Evolutionary conservation across 1,140 invertebrate genomes (phyloP), one percentile per base, ranked within the genome.

Genomic region (Drosophila lowei): DNA sequence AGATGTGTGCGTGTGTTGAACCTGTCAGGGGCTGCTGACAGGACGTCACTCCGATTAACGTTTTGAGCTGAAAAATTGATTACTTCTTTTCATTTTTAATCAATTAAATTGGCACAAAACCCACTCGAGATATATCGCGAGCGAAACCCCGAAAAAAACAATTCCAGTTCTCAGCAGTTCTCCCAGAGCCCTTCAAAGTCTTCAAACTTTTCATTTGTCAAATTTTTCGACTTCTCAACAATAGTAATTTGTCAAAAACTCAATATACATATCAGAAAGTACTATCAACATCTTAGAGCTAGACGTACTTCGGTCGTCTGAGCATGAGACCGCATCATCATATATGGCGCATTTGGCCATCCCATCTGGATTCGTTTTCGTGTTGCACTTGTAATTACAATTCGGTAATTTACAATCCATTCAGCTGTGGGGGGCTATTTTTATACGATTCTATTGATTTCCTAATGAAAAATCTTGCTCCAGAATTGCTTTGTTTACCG

Each of bases 371-470:
- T 83, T 68, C 71, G 64, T 50, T 66, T 67, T 43, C 44, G 48
- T 34, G 60, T 62, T 83, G 62, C 79, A 74, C 61, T 83, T 83
- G 74, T 76, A 85, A 85, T 84, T 73, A 62, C 53, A 80, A 77
- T 77, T 68, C 50, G 34, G 34, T 41, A 79, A 84, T 85, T 85
- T 85, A 79, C 77, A 84, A 84, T 84, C 63, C 81, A 62, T 77
- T 77, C 63, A 79, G 80, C 74, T 62, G 66, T 47, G 23, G 1
- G 23, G 1, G 43, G 79, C 66, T 80, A 86, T 84, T 85, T 84
- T 70, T 73, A 80, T 79, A 59, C 6, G 38, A 65, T 85, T 84
- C 84, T 77, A 84, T 84, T 65, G 80, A 85, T 84, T 79, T 66
- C 61, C 66, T 80, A 77, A 85, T 84, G 63, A 77, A 44, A 76